Percentiles rank a stretch among this genome's conserved stretches.
Evolutionary conservation across 2,797 vertebrate genomes (phyloP).

Genomic region (Alauda arvensis): DNA sequence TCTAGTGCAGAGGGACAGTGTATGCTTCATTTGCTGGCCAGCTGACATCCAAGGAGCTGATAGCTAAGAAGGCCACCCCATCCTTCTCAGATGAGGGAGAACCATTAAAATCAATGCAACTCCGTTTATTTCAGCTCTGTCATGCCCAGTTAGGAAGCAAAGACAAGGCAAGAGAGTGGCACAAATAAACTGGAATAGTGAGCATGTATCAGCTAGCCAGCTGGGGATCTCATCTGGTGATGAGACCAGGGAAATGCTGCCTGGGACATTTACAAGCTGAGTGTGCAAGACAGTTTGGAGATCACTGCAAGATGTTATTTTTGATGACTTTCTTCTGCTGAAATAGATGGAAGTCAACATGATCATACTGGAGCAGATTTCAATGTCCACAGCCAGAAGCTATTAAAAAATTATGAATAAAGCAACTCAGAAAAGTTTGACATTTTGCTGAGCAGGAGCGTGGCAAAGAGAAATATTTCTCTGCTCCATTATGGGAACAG

Average conservation of each 20-base stretch:
- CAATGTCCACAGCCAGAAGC: background rate
- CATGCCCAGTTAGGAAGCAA: background rate
- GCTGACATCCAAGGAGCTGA: background rate
- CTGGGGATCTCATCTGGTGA: background rate
- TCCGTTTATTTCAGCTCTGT: background rate
- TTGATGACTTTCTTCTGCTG: background rate
- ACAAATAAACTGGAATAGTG: background rate
- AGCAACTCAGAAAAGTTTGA: background rate
- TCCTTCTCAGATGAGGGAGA: background rate
- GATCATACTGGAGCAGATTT: background rate
- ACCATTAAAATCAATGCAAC: background rate
- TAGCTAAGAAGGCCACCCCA: background rate
- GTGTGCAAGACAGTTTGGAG: background rate
- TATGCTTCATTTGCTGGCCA: background rate
- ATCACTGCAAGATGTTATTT: background rate
- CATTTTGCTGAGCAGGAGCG: background rate
- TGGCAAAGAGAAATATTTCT: background rate
- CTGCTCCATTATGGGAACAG: background rate
- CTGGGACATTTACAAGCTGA: background rate
- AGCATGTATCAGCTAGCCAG: background rate
- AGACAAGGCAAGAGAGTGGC: background rate
- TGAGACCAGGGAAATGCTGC: background rate
- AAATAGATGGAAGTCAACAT: background rate
- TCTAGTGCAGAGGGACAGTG: background rate
- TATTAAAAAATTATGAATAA: background rate